Evolutionary conservation across 2,888 invertebrate genomes (phyloP).

Genomic region (Mycogona germanica): DNA sequence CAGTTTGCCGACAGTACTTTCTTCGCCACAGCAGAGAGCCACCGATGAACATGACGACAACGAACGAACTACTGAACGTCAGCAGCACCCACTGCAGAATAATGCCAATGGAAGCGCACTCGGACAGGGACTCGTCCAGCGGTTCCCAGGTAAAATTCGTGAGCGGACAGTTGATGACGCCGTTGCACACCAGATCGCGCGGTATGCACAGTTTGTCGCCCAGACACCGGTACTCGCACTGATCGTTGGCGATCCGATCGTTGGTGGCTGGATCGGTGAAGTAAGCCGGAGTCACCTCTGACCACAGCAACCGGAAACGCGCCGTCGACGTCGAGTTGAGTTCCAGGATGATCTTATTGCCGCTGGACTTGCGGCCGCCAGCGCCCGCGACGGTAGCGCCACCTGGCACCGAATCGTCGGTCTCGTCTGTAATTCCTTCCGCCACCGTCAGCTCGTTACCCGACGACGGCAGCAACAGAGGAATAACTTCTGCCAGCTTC

Average conservation of each 20-base stretch:
- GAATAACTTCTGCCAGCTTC: neutral
- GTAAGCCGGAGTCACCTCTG: constrained; percentile 9
- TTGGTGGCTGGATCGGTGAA: constrained; percentile 38
- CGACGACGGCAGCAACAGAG: neutral
- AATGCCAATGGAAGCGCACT: constrained; percentile 2
- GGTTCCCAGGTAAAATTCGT: constrained; percentile 18
- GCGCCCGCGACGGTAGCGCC: constrained; percentile 42
- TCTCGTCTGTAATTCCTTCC: no score
- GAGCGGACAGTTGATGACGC: constrained; percentile 21
- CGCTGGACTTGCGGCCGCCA: constrained; percentile 10
- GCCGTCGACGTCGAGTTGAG: constrained; percentile 7
- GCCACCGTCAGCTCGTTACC: constrained; percentile 50
- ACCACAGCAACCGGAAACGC: constrained; percentile 19
- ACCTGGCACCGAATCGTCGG: no score
- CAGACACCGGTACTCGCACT: constrained; percentile 17
- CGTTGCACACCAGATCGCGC: constrained; percentile 20
- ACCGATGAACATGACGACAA: constrained; percentile 1
- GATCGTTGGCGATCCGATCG: constrained; percentile 19
- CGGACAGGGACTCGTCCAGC: constrained; percentile 16
- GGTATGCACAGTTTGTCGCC: constrained; percentile 18
- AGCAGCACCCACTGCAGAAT: constrained; percentile 16
- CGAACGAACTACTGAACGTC: constrained; percentile 11
- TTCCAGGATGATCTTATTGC: constrained; percentile 9
- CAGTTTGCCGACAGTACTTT: neutral
- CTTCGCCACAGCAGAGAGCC: constrained; percentile 10